Conservation (phyloP, 1,140 invertebrate genomes). For the Camponotus pennsylvanicus region DNA sequence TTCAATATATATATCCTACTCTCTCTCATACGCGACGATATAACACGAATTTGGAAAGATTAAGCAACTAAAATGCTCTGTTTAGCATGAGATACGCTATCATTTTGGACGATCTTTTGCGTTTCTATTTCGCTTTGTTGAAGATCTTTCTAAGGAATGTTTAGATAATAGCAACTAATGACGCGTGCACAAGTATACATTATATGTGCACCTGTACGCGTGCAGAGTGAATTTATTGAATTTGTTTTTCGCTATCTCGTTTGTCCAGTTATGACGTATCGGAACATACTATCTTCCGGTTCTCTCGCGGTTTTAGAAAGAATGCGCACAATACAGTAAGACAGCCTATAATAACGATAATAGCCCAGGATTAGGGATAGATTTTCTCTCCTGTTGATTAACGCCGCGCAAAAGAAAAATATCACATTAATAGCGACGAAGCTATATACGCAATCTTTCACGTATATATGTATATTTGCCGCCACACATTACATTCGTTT, state of each 20-base stretch:
- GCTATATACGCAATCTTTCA: not conserved
- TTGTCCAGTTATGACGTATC: constrained; percentile 32
- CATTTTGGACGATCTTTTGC: not conserved
- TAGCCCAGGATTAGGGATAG: constrained; percentile 14
- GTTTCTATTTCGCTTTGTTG: not conserved
- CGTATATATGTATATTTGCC: not conserved
- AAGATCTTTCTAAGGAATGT: constrained; percentile 22
- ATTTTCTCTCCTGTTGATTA: constrained; percentile 31
- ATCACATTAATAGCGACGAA: not conserved
- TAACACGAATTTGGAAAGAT: too few relatives aligned
- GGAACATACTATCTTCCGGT: constrained; percentile 26
- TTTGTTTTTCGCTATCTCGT: constrained; percentile 22
- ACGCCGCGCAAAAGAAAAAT: constrained; percentile 9
- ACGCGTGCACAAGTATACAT: constrained; percentile 8
- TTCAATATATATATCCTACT: not conserved
- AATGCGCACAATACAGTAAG: not conserved
- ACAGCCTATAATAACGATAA: constrained; percentile 36
- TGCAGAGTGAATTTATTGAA: constrained; percentile 40
- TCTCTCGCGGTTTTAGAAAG: not conserved
- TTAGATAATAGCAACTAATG: constrained; percentile 36
- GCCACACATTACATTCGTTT: not conserved
- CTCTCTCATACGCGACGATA: too few relatives aligned
- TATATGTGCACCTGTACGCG: constrained; percentile 17
- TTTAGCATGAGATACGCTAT: not conserved
- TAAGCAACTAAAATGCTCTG: not conserved